phyloP scores from a whole-genome alignment of 2,888 invertebrate genomes.

The Piscicola geometra region DNA sequence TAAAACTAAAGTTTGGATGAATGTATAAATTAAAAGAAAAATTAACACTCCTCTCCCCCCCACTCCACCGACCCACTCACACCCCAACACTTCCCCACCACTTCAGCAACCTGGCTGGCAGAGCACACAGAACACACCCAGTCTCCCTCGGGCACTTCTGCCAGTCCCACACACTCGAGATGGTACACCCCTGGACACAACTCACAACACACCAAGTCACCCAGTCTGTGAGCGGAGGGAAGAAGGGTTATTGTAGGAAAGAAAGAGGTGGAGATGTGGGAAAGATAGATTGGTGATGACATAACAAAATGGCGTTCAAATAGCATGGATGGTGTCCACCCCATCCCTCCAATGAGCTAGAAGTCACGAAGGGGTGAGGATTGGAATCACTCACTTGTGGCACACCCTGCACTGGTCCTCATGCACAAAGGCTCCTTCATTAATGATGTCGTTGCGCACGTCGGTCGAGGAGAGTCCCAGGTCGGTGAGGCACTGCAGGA shows the following conservation, averaged over 20 bases:
- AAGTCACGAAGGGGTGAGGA: too few relatives aligned
- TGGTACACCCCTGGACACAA: slow-evolving; percentile 97
- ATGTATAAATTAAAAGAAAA: not conserved
- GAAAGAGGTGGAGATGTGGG: too few relatives aligned
- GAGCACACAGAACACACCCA: slow-evolving; percentile 94
- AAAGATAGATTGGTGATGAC: too few relatives aligned
- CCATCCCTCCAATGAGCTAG: too few relatives aligned
- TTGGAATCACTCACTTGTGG: too few relatives aligned
- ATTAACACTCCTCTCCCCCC: not conserved
- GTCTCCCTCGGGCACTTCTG: slow-evolving; percentile 91
- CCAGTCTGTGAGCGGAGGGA: too few relatives aligned
- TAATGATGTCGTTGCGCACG: slow-evolving; percentile 28
- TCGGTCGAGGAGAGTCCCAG: slow-evolving; percentile 26
- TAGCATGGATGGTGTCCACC: too few relatives aligned
- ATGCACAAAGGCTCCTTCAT: slow-evolving; percentile 30
- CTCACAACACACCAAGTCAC: slow-evolving; percentile 92
- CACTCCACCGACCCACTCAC: not conserved
- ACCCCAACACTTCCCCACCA: too few relatives aligned
- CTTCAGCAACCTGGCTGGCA: slow-evolving; percentile 82
- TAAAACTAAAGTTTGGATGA: not conserved
- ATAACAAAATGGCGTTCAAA: too few relatives aligned
- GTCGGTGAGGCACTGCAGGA: slow-evolving; percentile 32
- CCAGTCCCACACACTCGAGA: slow-evolving; percentile 90
- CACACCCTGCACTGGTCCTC: slow-evolving; percentile 36
- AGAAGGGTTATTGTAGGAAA: too few relatives aligned